Conservation (phyloP, 2,113 vertebrate species). For the Platanista minor region DNA sequence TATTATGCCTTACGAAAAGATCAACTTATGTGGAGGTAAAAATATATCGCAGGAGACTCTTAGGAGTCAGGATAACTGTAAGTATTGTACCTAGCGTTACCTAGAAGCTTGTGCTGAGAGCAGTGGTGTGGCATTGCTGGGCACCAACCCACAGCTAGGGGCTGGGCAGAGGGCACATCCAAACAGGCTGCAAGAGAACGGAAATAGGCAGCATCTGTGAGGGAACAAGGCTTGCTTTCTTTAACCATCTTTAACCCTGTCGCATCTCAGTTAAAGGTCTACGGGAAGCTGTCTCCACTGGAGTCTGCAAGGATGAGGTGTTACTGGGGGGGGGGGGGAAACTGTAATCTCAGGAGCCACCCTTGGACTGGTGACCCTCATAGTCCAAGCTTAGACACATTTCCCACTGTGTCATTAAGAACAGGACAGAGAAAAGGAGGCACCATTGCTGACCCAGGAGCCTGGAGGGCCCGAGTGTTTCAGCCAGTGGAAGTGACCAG, state of each 20-base stretch:
- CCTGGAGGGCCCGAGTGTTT: not conserved
- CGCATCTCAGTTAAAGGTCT: not conserved
- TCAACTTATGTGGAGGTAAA: not conserved
- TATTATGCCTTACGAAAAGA: not conserved
- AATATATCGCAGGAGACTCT: not conserved
- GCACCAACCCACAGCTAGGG: accelerated
- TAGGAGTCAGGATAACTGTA: not conserved
- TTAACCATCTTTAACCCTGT: not conserved
- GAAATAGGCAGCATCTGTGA: not conserved
- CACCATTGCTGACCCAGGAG: not conserved
- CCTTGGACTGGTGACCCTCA: not conserved
- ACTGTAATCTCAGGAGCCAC: not conserved
- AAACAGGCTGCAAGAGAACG: not conserved
- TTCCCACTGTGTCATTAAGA: not conserved
- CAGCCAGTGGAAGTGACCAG: not conserved
- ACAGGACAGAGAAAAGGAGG: not conserved
- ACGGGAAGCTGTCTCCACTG: not conserved
- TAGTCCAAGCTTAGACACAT: not conserved
- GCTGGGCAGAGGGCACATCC: not conserved
- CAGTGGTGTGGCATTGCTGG: not conserved
- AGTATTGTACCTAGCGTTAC: not conserved
- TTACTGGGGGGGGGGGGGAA: not conserved
- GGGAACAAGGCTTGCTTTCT: not conserved
- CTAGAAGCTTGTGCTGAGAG: not conserved
- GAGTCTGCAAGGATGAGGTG: not conserved